A percentile compares a stretch with the other conserved stretches of the same genome.
Conservation (phyloP, 2,113 vertebrate genomes). For the Leptosomus discolor region DNA sequence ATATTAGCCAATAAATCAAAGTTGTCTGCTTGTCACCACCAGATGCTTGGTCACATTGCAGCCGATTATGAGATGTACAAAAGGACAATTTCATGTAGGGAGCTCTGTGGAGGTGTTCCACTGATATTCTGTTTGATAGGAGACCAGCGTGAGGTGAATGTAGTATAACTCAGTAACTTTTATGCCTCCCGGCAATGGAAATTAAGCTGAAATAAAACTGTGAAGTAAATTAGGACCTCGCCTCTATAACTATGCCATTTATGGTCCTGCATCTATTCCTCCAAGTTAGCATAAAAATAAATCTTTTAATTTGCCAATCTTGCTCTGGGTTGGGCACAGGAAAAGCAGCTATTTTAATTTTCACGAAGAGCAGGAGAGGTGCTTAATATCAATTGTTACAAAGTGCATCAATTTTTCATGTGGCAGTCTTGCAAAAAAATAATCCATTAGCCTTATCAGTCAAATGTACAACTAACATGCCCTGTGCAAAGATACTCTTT, state of each 20-base stretch:
- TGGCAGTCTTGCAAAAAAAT: not conserved
- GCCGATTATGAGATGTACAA: constrained; percentile 81
- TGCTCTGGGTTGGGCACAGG: not conserved
- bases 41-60: constrained; percentile 88
- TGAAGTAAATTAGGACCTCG: constrained; percentile 68
- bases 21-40: constrained; percentile 84
- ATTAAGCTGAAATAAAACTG: constrained; percentile 67
- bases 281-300: constrained; percentile 31
- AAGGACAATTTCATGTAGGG: constrained; percentile 78
- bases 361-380: not conserved
- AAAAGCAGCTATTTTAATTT: constrained; percentile 22
- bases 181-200: constrained; percentile 60
- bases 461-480: constrained; percentile 7
- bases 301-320: not conserved
- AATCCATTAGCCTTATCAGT: constrained; percentile 46
- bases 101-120: constrained; percentile 71
- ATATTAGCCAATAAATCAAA: constrained; percentile 94
- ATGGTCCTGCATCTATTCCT: constrained; percentile 13
- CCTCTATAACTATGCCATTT: constrained; percentile 46
- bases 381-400: not conserved
- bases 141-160: constrained; percentile 70
- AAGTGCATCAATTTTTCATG: constrained; percentile 11
- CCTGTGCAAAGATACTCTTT: not conserved
- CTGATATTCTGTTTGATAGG: constrained; percentile 82
- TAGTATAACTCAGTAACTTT: constrained; percentile 71